Evolutionary conservation across 1,140 invertebrate genomes (phyloP), one percentile per base, ranked within the genome.

Genomic region (Potamilus streckersoni): DNA sequence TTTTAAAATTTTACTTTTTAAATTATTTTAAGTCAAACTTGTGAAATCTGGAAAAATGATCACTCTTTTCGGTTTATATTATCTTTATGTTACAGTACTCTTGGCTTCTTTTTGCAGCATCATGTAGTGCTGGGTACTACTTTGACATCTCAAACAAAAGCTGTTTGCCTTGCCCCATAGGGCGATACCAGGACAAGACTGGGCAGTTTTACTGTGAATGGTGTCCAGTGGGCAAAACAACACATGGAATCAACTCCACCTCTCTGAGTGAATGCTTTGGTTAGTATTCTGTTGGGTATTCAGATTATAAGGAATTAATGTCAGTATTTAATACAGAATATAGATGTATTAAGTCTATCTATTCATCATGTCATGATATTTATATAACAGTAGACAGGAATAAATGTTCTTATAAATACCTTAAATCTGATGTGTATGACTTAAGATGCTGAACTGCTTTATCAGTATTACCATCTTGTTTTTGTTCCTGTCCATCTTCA

Each of bases 121-220:
- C 83, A 0, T 92, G 92, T 81, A 75, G 80, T 17, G 67, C 88
- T 91, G 96, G 96, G 64, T 93, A 94, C 16, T 97, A 95, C 87
- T 91, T 98, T 69, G 96, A 97, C 56, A 74, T 92, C 4, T 95
- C 94, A 1, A 90, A 94, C 67, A 79, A 97, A 86, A 93, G 93
- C 76, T 99, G 98, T 87, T 91, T 95, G 31, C 91, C 94, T 61
- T 99, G 98, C 88, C 94, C 95, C 66, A 95, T 96, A 84, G 97
- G 96, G 73, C 97, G 93, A 68, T 99, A 97, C 87, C 97, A 99
- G 89, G 93, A 97, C 15, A 94, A 97, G 83, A 56, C 61, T 23
- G 86, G 87, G 15, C 80, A 85, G 79, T 83, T 87, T 65, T 78
- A 79, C 75, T 89, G 88, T 80, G 78, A 84, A 27, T 65, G 71